Evolutionary conservation across 2,888 invertebrate genomes (phyloP).

Genomic region (Drosophila rellima): DNA sequence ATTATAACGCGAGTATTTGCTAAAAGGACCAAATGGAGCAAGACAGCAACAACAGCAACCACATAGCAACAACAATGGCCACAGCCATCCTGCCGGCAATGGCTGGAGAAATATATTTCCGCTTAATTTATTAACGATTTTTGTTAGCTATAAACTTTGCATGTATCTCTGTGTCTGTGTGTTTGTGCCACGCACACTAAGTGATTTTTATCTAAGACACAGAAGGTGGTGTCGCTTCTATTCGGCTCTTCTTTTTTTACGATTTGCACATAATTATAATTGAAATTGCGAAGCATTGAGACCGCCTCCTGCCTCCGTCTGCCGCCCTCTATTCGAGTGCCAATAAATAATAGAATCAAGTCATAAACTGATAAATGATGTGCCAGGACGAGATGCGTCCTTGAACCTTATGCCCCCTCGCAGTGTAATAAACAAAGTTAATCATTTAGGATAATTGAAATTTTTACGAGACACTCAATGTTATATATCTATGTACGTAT

Average conservation of each 20-base stretch:
- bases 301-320: not conserved
- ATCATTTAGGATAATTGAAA: slow-evolving; percentile 84
- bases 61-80: slow-evolving; percentile 17
- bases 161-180: slow-evolving; percentile 39
- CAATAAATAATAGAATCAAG: slow-evolving; percentile 84
- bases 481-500: slow-evolving; percentile 30
- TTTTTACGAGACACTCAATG: slow-evolving; percentile 81
- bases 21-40: slow-evolving; percentile 71
- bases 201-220: slow-evolving; percentile 74
- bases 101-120: slow-evolving; percentile 76
- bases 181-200: slow-evolving; percentile 54
- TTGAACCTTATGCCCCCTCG: not conserved
- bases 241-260: slow-evolving; percentile 66
- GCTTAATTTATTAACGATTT: slow-evolving; percentile 84
- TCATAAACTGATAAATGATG: slow-evolving; percentile 82
- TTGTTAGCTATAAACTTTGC: slow-evolving; percentile 76
- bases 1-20: slow-evolving; percentile 48
- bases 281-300: slow-evolving; percentile 77
- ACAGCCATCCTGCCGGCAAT: slow-evolving; percentile 35
- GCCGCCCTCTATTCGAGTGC: slow-evolving; percentile 63
- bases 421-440: slow-evolving; percentile 81
- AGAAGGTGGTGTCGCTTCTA: slow-evolving; percentile 26
- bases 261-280: slow-evolving; percentile 84
- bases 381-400: slow-evolving; percentile 40
- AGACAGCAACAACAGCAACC: slow-evolving; percentile 16